Percentiles rank a stretch among this genome's conserved stretches.
Conservation (phyloP, 2,797 vertebrate genomes). For the Muscicapa comitata region DNA sequence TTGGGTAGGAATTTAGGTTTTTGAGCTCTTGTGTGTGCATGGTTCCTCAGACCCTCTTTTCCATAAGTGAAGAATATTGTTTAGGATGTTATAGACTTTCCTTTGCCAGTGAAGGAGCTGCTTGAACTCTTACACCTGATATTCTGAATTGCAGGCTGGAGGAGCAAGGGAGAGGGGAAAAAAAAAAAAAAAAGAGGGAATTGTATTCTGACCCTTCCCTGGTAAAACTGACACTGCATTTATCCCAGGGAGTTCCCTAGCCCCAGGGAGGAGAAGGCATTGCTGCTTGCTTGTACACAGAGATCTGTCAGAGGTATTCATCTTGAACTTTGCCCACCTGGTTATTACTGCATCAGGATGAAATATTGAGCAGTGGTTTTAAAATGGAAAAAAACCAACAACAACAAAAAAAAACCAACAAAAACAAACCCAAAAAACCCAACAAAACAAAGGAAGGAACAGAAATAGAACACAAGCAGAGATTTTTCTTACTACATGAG, state of each 20-base stretch:
- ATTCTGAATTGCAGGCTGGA: background rate
- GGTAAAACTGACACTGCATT: background rate
- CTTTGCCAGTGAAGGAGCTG: background rate
- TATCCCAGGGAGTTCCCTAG: background rate
- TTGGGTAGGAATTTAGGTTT: background rate
- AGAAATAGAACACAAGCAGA: background rate
- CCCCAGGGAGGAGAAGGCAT: background rate
- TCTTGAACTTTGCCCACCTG: background rate
- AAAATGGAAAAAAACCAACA: background rate
- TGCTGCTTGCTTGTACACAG: background rate
- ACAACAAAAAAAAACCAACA: background rate
- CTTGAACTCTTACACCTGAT: background rate
- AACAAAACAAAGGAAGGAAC: background rate
- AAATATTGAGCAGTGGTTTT: background rate
- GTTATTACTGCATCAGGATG: background rate
- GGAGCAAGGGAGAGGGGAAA: rapidly evolving
- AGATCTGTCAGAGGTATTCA: background rate
- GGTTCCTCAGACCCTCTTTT: background rate
- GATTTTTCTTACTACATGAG: background rate
- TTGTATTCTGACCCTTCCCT: background rate
- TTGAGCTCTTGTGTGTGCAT: background rate
- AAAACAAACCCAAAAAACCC: background rate
- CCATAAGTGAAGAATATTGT: background rate
- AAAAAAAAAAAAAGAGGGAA: background rate
- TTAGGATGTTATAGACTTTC: background rate